These are phyloP conservation scores for Hylaea fasciaria DNA, from an alignment of 2,888 invertebrate species.

Conservation along the genomic window DNA sequence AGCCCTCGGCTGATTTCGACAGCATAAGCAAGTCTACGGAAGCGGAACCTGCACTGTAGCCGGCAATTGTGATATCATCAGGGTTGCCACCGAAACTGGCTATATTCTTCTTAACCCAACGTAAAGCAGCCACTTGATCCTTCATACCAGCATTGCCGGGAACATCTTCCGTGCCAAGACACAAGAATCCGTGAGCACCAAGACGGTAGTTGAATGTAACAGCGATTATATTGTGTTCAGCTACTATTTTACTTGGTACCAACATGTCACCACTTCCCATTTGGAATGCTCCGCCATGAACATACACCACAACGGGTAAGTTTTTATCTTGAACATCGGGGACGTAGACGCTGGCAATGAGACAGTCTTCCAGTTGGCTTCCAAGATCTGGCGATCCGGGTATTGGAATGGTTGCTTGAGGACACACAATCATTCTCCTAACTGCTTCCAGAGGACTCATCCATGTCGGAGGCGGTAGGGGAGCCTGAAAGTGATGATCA, in stretches of 20 bases:
- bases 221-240: constrained; percentile 51
- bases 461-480: constrained; percentile 55
- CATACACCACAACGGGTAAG: constrained; percentile 67
- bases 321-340: constrained; percentile 54
- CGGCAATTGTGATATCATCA: constrained; percentile 62
- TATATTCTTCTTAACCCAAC: constrained; percentile 64
- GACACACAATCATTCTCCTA: constrained; percentile 48
- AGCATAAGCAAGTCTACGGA: constrained; percentile 61
- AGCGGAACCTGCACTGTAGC: constrained; percentile 63
- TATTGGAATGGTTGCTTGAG: constrained; percentile 39
- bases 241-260: constrained; percentile 49
- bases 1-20: constrained; percentile 55
- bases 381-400: background rate
- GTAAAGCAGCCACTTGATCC: constrained; percentile 64
- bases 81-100: constrained; percentile 66
- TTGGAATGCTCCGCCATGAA: constrained; percentile 76
- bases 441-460: constrained; percentile 50
- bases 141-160: constrained; percentile 73
- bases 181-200: constrained; percentile 61
- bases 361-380: constrained; percentile 60
- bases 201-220: constrained; percentile 66
- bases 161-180: constrained; percentile 60
- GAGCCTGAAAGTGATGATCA: constrained; percentile 46
- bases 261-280: constrained; percentile 57
- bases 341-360: constrained; percentile 64